Base-by-base conservation (phyloP, 23 tunicate genomes). In the Trididemnum miniatum region DNA sequence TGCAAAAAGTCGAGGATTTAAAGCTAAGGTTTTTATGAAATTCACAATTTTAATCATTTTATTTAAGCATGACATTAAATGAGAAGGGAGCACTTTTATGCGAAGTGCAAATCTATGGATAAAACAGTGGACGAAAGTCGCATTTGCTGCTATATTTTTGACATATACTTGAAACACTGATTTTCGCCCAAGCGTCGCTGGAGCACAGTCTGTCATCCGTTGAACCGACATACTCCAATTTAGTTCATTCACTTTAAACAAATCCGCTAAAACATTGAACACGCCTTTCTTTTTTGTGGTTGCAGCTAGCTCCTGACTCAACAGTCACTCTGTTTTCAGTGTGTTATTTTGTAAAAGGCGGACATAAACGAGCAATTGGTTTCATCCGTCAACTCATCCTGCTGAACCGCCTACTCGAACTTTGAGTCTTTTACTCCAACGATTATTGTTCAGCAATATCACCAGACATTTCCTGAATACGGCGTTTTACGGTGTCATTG, bases 351-450 rank as follows among this genome's bases (percentile, higher is more conserved):
- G 89, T 78, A 37, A 23, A 75, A 74, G 76, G 22, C 82, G 87
- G 72, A 83, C 71, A 85, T 83, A 83, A 74, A 83, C 89, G 20
- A 85, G 83, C 77, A 78, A 77, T 65, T 85, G 89, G 76, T 65
- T 35, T 78, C 89, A 78, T 59, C 83, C 34, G 89, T 78, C 83
- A 77, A 85, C 71, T 85, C 89, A 78, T 85, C 89, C 23, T 78
- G 76, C 78, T 85, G 89, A 60, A 82, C 40, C 82, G 86, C 80
- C 74, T 38, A 82, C 7, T 82, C 81, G 38, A 71, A 82, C 76
- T 85, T 85, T 39, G 89, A 85, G 51, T 77, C 83, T 78, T 77
- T 85, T 77, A 85, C 89, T 85, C 83, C 89, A 63, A 65, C 83
- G 80, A 85, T 85, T 29, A 85, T 82, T 85, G 83, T 38, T 85